Conservation (phyloP, 2,797 vertebrate genomes). For the Atherinosoma microstoma region DNA sequence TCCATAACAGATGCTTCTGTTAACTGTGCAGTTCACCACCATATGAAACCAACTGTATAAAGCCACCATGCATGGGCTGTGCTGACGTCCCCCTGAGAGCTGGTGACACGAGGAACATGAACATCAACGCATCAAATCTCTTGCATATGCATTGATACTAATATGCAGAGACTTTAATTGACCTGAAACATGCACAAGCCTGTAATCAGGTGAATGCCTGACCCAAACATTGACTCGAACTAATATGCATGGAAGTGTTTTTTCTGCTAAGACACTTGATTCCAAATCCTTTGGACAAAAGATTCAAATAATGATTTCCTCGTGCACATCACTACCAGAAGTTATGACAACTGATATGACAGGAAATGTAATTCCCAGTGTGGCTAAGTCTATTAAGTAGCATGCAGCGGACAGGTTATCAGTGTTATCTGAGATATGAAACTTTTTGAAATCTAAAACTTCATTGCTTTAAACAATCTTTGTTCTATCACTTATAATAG, state of each 20-base stretch:
- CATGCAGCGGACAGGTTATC: too few species aligned
- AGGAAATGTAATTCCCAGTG: not conserved
- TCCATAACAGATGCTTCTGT: slow-evolving; percentile 29
- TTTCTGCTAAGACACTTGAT: not conserved
- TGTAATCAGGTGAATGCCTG: too few species aligned
- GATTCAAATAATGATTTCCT: not conserved
- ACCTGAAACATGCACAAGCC: not conserved
- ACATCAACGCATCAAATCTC: slow-evolving; percentile 31
- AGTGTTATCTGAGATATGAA: too few species aligned
- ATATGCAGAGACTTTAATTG: not conserved
- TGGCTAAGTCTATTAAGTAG: not conserved
- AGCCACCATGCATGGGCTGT: slow-evolving; percentile 24
- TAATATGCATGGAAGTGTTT: not conserved
- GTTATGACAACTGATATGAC: slow-evolving; percentile 4
- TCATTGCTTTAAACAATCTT: not conserved
- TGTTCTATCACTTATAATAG: not conserved
- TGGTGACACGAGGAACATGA: slow-evolving; percentile 20
- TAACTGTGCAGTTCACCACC: slow-evolving; percentile 31
- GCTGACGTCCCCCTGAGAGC: slow-evolving; percentile 40
- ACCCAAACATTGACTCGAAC: too few species aligned
- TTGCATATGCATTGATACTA: not conserved
- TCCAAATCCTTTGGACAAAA: not conserved
- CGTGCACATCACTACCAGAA: not conserved
- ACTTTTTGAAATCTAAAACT: not conserved
- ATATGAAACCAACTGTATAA: slow-evolving; percentile 40